Evolutionary conservation across 1,140 invertebrate genomes (phyloP).

Genomic region (Drusus annulatus): DNA sequence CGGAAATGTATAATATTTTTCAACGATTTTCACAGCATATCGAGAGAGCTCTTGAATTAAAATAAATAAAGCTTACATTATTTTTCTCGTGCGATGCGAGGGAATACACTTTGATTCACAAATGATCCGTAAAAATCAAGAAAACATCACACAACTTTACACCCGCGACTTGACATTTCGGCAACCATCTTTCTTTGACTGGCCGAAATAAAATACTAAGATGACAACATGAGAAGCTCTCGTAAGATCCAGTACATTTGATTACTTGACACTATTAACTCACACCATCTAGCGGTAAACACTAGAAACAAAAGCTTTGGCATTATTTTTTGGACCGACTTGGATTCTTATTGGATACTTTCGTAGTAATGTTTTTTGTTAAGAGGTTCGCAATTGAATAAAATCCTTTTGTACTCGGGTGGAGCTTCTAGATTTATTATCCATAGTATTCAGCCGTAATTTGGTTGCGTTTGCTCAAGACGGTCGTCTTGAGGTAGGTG

Average conservation of each 20-base stretch:
- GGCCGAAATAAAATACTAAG: constrained; percentile 1
- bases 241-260: no score
- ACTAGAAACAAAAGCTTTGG: no score
- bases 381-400: no score
- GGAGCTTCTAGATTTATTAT: no score
- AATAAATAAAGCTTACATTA: constrained; percentile 21
- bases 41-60: constrained; percentile 14
- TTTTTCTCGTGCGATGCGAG: background rate
- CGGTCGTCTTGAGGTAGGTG: constrained; percentile 15
- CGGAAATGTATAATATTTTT: constrained; percentile 13
- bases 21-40: background rate
- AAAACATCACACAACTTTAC: constrained; percentile 42
- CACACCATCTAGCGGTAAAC: no score
- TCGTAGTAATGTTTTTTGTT: no score
- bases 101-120: constrained; percentile 6
- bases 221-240: no score
- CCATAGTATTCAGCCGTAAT: background rate
- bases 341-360: no score
- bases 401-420: no score
- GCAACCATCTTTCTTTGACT: constrained; percentile 50
- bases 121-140: constrained; percentile 14
- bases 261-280: no score
- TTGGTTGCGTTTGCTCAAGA: constrained; percentile 34
- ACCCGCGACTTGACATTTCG: constrained; percentile 40
- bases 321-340: no score